Conservation (phyloP, 2,888 invertebrate genomes). For the Argyresthia albistria region DNA sequence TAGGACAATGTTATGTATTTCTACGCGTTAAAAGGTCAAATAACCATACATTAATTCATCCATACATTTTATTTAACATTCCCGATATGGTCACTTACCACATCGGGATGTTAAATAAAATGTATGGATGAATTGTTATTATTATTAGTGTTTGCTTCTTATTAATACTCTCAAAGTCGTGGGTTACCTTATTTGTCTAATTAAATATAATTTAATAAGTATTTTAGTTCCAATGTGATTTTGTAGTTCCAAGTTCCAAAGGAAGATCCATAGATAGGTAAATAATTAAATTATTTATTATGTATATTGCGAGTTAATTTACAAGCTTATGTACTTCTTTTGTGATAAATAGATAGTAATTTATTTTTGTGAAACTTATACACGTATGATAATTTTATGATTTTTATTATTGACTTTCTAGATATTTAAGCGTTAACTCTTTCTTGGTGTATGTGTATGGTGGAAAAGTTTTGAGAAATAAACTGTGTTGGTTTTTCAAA, state of each 20-base stretch:
- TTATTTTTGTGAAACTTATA: neutral
- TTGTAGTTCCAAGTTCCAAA: neutral
- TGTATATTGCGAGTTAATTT: neutral
- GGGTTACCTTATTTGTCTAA: neutral
- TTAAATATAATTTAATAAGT: neutral
- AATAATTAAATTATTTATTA: neutral
- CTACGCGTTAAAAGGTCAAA: neutral
- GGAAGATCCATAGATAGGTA: neutral
- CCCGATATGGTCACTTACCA: too few relatives aligned
- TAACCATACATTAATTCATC: too few relatives aligned
- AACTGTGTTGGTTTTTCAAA: conserved; percentile 29
- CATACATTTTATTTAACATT: too few relatives aligned
- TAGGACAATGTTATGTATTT: neutral
- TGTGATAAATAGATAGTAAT: neutral
- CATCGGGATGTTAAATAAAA: too few relatives aligned
- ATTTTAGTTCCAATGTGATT: neutral
- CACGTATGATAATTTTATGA: conserved; percentile 1
- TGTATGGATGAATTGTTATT: neutral
- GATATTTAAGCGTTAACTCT: conserved; percentile 15
- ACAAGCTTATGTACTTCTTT: neutral
- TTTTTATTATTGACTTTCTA: conserved; percentile 17
- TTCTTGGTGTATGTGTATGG: conserved; percentile 10
- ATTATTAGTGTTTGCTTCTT: neutral
- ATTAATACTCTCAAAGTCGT: neutral
- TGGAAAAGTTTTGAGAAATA: conserved; percentile 54